Base-by-base conservation (phyloP, 2,113 vertebrate species). In the Strix uralensis region DNA sequence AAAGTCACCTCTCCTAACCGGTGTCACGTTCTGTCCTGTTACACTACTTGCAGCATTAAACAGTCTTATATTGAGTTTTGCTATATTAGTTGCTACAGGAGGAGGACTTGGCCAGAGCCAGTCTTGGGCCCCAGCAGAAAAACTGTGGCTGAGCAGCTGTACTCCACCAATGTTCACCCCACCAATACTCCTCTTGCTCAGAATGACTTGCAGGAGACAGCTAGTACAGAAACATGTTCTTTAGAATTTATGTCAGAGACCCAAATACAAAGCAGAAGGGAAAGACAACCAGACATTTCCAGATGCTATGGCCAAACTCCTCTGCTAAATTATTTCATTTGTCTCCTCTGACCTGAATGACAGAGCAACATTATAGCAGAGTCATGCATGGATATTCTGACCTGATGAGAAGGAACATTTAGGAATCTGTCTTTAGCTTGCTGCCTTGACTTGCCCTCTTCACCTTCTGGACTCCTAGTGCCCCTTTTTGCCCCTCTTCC, bases 161-260 rank as follows among this genome's bases (percentile, higher is more conserved):
- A 12, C 17, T 36, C 42, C 3, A 3, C 15, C n/a, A 13, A 2
- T 7, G 29, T 61, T 75, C 47, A 66, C 4, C 20, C 47, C 66
- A 57, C 26, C 55, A 30, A 1, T n/a, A 25, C 7, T n/a, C 21
- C 36, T 42, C 23, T 83, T 47, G 32, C 26, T 74, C 16, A 47
- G n/a, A 47, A 49, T 47, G 16, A 65, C 19, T 36, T 57, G 18
- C 3, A 5, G 71, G 58, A 47, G 29, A 55, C 11, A 67, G n/a
- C 9, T 63, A 13, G 20, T 42, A 29, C 0, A 5, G 40, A 69
- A 69, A 44, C 1, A 0, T 5, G 7, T n/a, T 59, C 15, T 38
- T 88, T 5, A 38, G 29, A 52, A 40, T 69, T 90, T 52, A 14
- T 8, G 7, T 44, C 42, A 18, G 40, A 40, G 23, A 57, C 49